Evolutionary conservation across 2,113 vertebrate genomes (phyloP).

Genomic region (Octodon degus): DNA sequence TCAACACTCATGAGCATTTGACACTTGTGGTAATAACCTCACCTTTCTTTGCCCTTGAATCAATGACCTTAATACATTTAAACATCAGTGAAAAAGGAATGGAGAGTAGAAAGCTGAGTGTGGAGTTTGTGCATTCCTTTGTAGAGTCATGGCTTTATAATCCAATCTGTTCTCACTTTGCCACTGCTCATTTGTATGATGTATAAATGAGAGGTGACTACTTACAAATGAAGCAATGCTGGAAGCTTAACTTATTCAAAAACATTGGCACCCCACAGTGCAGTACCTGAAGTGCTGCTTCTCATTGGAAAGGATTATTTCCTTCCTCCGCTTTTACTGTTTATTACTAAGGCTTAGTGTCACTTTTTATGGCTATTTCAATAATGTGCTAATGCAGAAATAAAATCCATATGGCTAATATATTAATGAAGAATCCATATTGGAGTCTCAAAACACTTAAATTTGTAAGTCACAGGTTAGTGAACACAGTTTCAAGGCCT

Average conservation of each 20-base stretch:
- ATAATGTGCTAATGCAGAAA: not conserved
- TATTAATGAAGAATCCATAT: constrained; percentile 25
- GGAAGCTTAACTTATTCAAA: constrained; percentile 56
- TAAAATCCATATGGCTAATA: not conserved
- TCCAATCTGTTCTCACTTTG: not conserved
- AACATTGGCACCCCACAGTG: constrained; percentile 19
- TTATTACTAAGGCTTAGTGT: constrained; percentile 18
- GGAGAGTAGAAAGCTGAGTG: constrained; percentile 13
- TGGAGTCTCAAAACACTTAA: constrained; percentile 27
- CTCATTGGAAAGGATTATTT: constrained; percentile 44
- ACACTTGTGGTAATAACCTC: constrained; percentile 73
- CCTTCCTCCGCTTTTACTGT: not conserved
- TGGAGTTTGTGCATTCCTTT: constrained; percentile 50
- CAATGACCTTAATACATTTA: constrained; percentile 78
- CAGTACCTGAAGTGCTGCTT: not conserved
- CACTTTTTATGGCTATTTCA: constrained; percentile 24
- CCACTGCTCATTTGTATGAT: not conserved
- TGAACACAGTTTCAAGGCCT: not conserved
- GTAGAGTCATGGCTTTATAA: constrained; percentile 63
- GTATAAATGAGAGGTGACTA: constrained; percentile 55
- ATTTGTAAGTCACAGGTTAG: not conserved
- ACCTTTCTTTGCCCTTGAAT: constrained; percentile 73
- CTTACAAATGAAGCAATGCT: constrained; percentile 51
- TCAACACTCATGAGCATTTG: constrained; percentile 63
- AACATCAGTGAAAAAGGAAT: constrained; percentile 60